Percentiles rank a stretch among this genome's conserved stretches.
Conservation (phyloP, 1,140 invertebrate genomes). For the Xylocopa sonorina region DNA sequence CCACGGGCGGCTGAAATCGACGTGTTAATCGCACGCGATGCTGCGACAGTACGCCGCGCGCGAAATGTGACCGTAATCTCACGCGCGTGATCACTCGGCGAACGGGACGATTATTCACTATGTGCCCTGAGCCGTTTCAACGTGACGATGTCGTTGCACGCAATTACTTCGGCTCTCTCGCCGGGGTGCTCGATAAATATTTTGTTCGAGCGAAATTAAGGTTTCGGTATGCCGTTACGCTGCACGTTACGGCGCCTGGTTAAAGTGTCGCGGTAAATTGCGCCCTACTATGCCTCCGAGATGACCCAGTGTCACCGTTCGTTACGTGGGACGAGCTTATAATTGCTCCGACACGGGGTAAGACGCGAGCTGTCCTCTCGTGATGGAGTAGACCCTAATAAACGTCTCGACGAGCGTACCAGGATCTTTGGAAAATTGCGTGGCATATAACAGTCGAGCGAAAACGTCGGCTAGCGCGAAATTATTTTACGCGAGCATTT, state of each 20-base stretch:
- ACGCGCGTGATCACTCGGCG: slow-evolving; percentile 48
- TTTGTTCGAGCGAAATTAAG: slow-evolving; percentile 50
- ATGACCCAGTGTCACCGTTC: slow-evolving; percentile 53
- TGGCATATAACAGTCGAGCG: too few relatives aligned
- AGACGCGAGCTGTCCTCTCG: background rate
- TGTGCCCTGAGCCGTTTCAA: slow-evolving; percentile 30
- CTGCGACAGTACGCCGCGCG: slow-evolving; percentile 37
- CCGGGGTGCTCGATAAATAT: slow-evolving; percentile 60
- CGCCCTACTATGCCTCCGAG: slow-evolving; percentile 18
- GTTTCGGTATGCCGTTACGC: slow-evolving; percentile 39
- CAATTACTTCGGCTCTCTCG: slow-evolving; percentile 58
- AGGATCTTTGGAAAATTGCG: too few relatives aligned
- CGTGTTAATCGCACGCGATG: slow-evolving; percentile 57
- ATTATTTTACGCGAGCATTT: too few relatives aligned
- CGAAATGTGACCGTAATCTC: slow-evolving; percentile 62
- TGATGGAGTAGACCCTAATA: background rate
- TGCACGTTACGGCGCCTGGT: slow-evolving; percentile 17
- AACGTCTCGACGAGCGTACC: slow-evolving; percentile 19
- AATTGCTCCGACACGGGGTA: slow-evolving; percentile 44
- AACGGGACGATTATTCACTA: slow-evolving; percentile 63
- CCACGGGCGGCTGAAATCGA: slow-evolving; percentile 36
- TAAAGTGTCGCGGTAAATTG: slow-evolving; percentile 46
- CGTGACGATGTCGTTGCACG: slow-evolving; percentile 56
- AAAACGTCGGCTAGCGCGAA: too few relatives aligned
- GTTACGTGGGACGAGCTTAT: slow-evolving; percentile 43